These are phyloP conservation scores for Theristicus caerulescens DNA, from an alignment of 2,113 vertebrate species.

Conservation along the genomic window DNA sequence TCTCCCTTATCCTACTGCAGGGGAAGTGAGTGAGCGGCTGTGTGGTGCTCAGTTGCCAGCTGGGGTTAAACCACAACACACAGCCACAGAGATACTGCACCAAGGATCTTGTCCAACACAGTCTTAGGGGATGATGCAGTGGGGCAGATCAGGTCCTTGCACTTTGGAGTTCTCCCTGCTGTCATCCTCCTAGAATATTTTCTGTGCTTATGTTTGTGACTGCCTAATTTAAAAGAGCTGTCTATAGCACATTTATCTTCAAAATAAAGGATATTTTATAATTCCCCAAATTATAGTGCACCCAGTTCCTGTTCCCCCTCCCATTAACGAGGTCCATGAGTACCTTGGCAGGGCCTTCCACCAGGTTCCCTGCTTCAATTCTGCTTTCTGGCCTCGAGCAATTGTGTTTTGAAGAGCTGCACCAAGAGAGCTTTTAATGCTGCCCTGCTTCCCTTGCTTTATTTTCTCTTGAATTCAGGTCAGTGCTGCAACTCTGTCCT, in stretches of 20 bases:
- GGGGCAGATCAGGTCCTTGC: background rate
- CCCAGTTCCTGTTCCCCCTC: background rate
- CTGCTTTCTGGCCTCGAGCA: background rate
- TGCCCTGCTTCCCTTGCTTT: background rate
- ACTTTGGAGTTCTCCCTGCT: background rate
- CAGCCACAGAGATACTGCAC: background rate
- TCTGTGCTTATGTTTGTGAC: background rate
- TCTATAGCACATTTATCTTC: background rate
- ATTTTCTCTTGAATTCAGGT: background rate
- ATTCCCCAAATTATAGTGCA: background rate
- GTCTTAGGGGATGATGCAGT: background rate
- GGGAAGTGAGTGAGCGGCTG: background rate
- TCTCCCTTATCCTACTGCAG: background rate
- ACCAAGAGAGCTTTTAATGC: background rate
- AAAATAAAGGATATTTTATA: background rate
- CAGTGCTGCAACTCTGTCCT: background rate
- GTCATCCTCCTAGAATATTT: background rate
- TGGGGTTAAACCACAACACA: background rate
- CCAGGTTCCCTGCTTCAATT: background rate
- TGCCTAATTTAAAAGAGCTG: background rate
- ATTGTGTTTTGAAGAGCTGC: background rate
- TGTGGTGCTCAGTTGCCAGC: background rate
- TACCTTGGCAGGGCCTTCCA: background rate
- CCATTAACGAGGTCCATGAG: background rate
- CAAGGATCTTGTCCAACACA: background rate